Evolutionary conservation across 2,888 invertebrate genomes (phyloP).

Genomic region (Ochlodes sylvanus): DNA sequence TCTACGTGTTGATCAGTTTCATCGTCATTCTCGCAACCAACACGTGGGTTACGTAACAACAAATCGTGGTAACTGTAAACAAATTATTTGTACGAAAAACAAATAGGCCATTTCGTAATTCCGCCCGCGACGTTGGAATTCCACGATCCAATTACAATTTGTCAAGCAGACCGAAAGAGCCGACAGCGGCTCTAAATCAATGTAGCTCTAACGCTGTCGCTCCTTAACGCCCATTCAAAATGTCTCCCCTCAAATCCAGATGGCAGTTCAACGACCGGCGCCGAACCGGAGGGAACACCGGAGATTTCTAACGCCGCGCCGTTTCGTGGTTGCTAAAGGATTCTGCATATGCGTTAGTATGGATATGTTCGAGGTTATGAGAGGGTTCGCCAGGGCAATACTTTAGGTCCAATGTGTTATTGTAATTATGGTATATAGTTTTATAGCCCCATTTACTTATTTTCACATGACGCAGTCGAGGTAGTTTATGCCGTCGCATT

Average conservation of each 20-base stretch:
- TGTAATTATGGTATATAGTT: conserved; percentile 1
- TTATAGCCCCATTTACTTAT: background rate
- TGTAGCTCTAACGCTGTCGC: conserved; percentile 46
- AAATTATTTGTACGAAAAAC: conserved; percentile 17
- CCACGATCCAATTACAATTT: conserved; percentile 40
- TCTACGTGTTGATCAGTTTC: conserved; percentile 12
- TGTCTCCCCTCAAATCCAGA: conserved; percentile 66
- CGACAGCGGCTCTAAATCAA: conserved; percentile 47
- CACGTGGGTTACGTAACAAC: background rate
- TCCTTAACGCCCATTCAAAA: conserved; percentile 50
- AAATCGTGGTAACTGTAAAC: conserved; percentile 1
- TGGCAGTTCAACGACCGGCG: conserved; percentile 62
- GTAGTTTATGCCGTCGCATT: background rate
- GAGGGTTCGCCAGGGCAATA: conserved; percentile 10
- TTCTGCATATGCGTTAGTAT: conserved; percentile 25
- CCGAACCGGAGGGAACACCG: conserved; percentile 43
- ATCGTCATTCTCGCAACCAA: background rate
- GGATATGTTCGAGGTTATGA: conserved; percentile 11
- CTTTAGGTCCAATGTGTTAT: background rate
- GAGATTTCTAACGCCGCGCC: conserved; percentile 66
- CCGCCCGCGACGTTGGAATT: conserved; percentile 34
- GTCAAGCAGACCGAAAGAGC: conserved; percentile 39
- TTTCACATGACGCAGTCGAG: background rate
- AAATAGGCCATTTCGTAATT: conserved; percentile 29
- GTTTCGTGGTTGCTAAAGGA: conserved; percentile 40